Evolutionary conservation across 1,140 invertebrate genomes (phyloP).

Genomic region (Danaus melanippus): DNA sequence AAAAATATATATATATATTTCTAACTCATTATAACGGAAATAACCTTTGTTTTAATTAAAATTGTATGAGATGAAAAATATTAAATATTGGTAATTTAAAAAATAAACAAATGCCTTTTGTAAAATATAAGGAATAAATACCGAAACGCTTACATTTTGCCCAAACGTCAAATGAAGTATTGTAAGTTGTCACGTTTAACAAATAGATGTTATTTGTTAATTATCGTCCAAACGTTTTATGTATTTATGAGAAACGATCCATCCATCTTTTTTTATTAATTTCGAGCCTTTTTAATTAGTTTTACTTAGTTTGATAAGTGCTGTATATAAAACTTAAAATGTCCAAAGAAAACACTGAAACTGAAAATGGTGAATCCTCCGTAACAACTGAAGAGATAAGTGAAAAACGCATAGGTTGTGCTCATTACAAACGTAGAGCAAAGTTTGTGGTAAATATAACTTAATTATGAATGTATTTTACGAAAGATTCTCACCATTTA

Average conservation of each 20-base stretch:
- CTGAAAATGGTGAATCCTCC: slow-evolving; percentile 31
- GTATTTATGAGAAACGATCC: slow-evolving; percentile 28
- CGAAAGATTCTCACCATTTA: background rate
- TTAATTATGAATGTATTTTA: background rate
- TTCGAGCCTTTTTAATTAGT: slow-evolving; percentile 14
- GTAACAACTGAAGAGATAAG: slow-evolving; percentile 28
- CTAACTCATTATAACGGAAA: too few relatives aligned
- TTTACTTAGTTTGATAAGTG: slow-evolving; percentile 6
- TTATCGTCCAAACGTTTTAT: slow-evolving; percentile 25
- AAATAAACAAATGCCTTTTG: too few relatives aligned
- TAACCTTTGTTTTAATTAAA: too few relatives aligned
- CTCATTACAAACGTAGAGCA: slow-evolving; percentile 84
- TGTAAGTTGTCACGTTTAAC: slow-evolving; percentile 25
- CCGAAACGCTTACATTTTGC: slow-evolving; percentile 1
- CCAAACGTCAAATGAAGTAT: slow-evolving; percentile 15
- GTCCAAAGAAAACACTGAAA: slow-evolving; percentile 41
- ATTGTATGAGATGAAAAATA: too few relatives aligned
- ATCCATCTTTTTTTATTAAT: slow-evolving; percentile 23
- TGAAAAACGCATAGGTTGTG: slow-evolving; percentile 77
- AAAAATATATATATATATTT: too few relatives aligned
- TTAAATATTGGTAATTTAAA: too few relatives aligned
- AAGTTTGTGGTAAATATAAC: slow-evolving; percentile 83
- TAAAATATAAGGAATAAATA: too few relatives aligned
- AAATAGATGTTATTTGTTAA: slow-evolving; percentile 25
- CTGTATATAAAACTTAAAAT: slow-evolving; percentile 31